A percentile compares a stretch with the other conserved stretches of the same genome.
Conservation (phyloP, 2,113 vertebrate genomes). For the Eurypyga helias region DNA sequence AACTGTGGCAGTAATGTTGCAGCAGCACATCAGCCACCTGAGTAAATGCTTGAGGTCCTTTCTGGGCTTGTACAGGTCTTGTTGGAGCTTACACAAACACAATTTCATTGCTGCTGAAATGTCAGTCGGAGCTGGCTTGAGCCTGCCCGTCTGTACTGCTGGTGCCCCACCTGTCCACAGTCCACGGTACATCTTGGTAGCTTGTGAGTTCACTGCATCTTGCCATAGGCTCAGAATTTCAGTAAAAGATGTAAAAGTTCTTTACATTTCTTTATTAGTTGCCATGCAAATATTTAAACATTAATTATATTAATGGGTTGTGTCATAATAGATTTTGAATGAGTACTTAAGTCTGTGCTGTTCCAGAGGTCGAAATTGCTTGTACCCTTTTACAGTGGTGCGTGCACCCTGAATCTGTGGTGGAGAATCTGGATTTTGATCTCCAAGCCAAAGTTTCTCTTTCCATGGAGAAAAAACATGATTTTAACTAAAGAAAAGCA, state of each 20-base stretch:
- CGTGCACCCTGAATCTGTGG: background rate
- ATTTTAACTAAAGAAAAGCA: slow-evolving; percentile 11
- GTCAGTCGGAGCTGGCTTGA: background rate
- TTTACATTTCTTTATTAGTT: background rate
- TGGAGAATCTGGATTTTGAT: background rate
- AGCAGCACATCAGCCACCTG: background rate
- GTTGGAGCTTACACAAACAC: accelerated
- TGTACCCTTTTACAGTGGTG: background rate
- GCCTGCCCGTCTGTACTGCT: background rate
- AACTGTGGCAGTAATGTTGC: background rate
- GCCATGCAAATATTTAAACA: background rate
- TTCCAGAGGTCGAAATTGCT: background rate
- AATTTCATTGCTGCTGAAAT: background rate
- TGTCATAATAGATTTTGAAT: background rate
- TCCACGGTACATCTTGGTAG: accelerated
- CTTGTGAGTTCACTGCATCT: background rate
- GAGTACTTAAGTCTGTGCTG: background rate
- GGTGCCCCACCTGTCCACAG: too few species aligned
- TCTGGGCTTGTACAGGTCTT: background rate
- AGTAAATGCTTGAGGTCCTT: background rate
- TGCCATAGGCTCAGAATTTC: background rate
- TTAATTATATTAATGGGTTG: background rate
- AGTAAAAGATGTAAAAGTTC: background rate
- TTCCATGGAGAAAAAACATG: background rate
- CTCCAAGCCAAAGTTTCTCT: background rate